Evolutionary conservation across 2,113 vertebrate genomes (phyloP).

Genomic region (Neomonachus schauinslandi): DNA sequence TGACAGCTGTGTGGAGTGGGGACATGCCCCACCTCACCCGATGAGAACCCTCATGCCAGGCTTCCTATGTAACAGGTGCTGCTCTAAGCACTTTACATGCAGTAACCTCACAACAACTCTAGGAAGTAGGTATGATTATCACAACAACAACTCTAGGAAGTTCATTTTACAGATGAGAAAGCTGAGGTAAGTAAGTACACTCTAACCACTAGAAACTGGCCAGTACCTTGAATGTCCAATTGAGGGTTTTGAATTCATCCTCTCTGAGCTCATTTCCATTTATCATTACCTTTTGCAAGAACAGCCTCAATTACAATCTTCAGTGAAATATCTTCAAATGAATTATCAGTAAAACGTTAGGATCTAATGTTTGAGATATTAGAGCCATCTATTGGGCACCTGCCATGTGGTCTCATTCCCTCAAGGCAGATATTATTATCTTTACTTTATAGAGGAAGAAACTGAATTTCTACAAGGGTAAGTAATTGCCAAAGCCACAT

Average conservation of each 20-base stretch:
- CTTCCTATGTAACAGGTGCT: background rate
- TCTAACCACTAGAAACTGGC: background rate
- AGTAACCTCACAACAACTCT: background rate
- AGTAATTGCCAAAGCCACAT: background rate
- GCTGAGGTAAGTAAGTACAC: background rate
- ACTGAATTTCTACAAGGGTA: background rate
- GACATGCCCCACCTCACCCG: background rate
- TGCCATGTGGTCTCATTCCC: background rate
- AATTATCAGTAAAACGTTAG: background rate
- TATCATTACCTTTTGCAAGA: background rate
- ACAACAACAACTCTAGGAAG: background rate
- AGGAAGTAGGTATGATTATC: background rate
- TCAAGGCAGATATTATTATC: background rate
- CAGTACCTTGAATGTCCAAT: background rate
- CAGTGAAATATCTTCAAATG: constrained; percentile 1
- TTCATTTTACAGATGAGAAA: background rate
- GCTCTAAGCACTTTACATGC: background rate
- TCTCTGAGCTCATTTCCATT: background rate
- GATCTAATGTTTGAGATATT: background rate
- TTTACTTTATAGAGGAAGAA: background rate
- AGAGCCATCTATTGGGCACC: background rate
- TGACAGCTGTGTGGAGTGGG: background rate
- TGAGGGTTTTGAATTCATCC: background rate
- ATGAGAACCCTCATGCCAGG: background rate
- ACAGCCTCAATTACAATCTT: background rate